Conservation (phyloP, 2,888 invertebrate species). For the Baronia brevicornis region DNA sequence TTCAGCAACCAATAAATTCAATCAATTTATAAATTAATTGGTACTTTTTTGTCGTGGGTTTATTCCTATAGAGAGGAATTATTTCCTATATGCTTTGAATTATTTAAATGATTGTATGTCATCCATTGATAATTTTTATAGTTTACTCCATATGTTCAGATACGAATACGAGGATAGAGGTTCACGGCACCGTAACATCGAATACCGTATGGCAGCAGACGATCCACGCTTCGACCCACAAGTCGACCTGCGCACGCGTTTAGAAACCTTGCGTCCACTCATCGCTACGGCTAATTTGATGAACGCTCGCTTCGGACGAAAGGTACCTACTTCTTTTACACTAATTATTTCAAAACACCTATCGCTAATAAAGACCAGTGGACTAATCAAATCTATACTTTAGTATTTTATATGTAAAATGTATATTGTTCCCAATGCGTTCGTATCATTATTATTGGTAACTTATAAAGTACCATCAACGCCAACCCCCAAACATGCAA, state of each 20-base stretch:
- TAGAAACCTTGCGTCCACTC: conserved; percentile 62
- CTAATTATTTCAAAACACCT: too few species aligned
- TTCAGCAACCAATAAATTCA: background rate
- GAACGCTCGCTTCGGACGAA: conserved; percentile 85
- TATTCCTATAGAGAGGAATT: too few species aligned
- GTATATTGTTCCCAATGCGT: conserved; percentile 13
- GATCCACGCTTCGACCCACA: conserved; percentile 71
- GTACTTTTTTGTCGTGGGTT: too few species aligned
- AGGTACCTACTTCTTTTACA: conserved; percentile 75
- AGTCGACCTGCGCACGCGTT: conserved; percentile 62
- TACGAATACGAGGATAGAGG: conserved; percentile 51
- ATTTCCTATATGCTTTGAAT: too few species aligned
- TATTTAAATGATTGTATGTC: too few species aligned
- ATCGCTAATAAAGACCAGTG: too few species aligned
- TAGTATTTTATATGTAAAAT: background rate
- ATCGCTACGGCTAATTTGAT: conserved; percentile 85
- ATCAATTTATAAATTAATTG: too few species aligned
- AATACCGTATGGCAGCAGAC: conserved; percentile 69
- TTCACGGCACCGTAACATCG: conserved; percentile 59
- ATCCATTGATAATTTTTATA: background rate
- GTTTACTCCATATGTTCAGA: conserved; percentile 14
- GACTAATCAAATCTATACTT: background rate
- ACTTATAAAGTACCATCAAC: too few species aligned
- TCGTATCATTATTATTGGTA: too few species aligned
- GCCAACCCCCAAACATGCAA: too few species aligned